Evolutionary conservation across 2,888 invertebrate species (phyloP), one percentile per base, ranked within the genome.

Genomic region (Hypsopygia costalis): DNA sequence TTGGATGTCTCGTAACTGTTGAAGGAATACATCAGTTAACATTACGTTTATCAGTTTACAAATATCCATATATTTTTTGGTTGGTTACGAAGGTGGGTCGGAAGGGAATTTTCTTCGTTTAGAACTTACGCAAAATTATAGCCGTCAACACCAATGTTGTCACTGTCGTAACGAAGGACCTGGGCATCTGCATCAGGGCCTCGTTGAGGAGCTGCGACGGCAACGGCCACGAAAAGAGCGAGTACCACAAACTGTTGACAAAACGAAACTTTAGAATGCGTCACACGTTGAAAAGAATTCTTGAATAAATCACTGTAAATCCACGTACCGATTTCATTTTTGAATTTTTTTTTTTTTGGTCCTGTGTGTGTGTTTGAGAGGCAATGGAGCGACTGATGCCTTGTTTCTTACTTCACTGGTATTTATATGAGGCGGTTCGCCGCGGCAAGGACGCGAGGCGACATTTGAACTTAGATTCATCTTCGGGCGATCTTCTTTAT

Each of bases 321-420:
- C 36, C 55, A 83, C 85, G 71, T 85, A 88, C 88, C 81, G 74
- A 80, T 85, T 87, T 88, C 88, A 88, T 88, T 79, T 81, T 88
- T 45, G 47, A 52, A 55, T n/a, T 49, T 43, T 39, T 46, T 58
- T 62, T 59, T 40, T 52, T 65, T 55, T 60, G 48, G 62, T 65
- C 52, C 46, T 67, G 61, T 51, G 62, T 62, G 55, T 48, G 48
- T 64, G 62, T 57, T 56, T 57, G 59, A 58, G 69, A 69, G 51
- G 69, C 76, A 59, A 69, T 60, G 51, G 64, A 78, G 67, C 66
- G 82, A 87, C 80, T 88, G 87, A 81, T 85, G 76, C 66, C 53
- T 43, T 47, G 59, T 54, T 42, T 55, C 51, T 44, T 72, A 43
- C 41, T 62, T 59, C 52, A 51, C 46, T 44, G 48, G 52, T 61